These are phyloP conservation scores for Huso huso DNA, from an alignment of 2,797 vertebrate genomes.

Conservation along the genomic window DNA sequence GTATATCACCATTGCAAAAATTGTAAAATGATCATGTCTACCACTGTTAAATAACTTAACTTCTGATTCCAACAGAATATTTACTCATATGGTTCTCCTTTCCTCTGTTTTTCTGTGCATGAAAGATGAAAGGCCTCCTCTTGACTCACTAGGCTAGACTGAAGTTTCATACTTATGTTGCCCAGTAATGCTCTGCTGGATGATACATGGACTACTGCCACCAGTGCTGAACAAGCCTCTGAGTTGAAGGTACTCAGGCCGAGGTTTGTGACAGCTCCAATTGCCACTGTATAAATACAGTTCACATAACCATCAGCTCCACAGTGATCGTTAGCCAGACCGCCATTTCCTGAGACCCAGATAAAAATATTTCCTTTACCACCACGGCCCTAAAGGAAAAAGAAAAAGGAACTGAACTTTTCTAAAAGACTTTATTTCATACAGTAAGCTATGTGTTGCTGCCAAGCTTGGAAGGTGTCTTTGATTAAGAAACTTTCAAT, in stretches of 20 bases:
- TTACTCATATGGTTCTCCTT: too few relatives aligned
- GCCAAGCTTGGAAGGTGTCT: conserved; percentile 42
- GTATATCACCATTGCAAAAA: too few relatives aligned
- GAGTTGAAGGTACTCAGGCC: conserved; percentile 2
- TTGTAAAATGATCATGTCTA: too few relatives aligned
- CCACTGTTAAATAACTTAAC: too few relatives aligned
- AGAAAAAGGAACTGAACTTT: conserved; percentile 43
- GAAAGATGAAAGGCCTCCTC: neutral
- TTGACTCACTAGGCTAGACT: neutral
- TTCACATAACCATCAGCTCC: conserved; percentile 20
- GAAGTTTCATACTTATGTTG: neutral
- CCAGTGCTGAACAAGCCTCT: neutral
- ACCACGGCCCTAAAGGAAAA: conserved; percentile 30
- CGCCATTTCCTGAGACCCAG: conserved; percentile 59
- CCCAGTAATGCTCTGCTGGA: conserved; percentile 9
- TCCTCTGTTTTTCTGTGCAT: too few relatives aligned
- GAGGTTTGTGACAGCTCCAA: conserved; percentile 8
- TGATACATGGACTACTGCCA: conserved; percentile 20
- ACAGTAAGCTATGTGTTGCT: conserved; percentile 45
- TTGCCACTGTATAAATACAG: conserved; percentile 20
- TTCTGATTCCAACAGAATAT: too few relatives aligned
- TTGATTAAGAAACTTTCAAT: conserved; percentile 43
- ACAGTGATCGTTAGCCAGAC: conserved; percentile 51
- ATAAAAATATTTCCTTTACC: conserved; percentile 52
- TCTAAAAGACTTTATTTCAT: conserved; percentile 53